Conservation (phyloP, 2,113 vertebrate species). For the Albula glossodonta region DNA sequence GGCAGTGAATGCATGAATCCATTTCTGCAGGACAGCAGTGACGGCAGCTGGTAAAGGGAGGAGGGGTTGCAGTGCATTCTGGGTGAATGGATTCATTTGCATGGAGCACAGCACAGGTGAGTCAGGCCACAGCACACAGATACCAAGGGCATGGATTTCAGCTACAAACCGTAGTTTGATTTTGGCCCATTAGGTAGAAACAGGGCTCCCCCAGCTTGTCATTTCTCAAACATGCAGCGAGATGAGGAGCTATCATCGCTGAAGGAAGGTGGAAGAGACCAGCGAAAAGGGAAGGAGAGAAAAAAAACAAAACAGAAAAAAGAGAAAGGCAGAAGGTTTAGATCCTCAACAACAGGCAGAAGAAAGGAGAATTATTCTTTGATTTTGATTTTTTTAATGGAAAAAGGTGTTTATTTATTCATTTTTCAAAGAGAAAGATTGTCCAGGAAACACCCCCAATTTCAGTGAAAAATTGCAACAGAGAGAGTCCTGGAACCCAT, state of each 20-base stretch:
- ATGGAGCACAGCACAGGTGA: constrained; percentile 83
- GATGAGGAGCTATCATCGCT: constrained; percentile 98
- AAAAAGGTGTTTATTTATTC: constrained; percentile 94
- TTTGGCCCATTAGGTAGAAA: constrained; percentile 95
- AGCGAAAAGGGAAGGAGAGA: constrained; percentile 77
- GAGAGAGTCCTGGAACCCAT: constrained; percentile 54
- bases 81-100: constrained; percentile 83
- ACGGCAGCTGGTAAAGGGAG: constrained; percentile 36
- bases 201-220: constrained; percentile 98
- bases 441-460: constrained; percentile 86
- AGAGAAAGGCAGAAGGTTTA: constrained; percentile 89
- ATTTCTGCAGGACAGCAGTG: constrained; percentile 34
- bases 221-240: constrained; percentile 98
- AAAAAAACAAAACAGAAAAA: constrained; percentile 69
- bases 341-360: constrained; percentile 80
- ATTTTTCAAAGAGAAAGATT: constrained; percentile 83
- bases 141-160: constrained; percentile 83
- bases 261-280: constrained; percentile 80
- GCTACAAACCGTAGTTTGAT: constrained; percentile 99
- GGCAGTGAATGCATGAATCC: constrained; percentile 35
- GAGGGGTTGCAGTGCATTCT: constrained; percentile 53
- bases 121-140: constrained; percentile 90
- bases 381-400: constrained; percentile 86
- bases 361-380: constrained; percentile 85
- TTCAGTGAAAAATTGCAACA: constrained; percentile 85